Evolutionary conservation across 2,888 invertebrate genomes (phyloP), one percentile per base, ranked within the genome.

Genomic region (Allophyes oxyacanthae): DNA sequence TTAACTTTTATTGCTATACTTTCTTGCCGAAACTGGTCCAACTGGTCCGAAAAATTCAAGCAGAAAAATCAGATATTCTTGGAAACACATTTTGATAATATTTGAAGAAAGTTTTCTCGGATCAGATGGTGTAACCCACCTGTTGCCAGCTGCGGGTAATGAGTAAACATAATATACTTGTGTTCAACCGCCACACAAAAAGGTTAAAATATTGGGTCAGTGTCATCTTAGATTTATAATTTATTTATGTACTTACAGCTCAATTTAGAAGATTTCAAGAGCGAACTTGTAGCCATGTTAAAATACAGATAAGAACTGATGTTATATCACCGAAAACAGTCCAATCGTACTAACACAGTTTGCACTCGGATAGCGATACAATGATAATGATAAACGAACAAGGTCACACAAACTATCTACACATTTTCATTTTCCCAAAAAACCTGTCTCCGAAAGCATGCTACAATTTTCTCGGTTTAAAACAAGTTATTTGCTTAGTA

Each of bases 211-310:
- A 25, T 25, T 5, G 6, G 25, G 3, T n/a, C n/a, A n/a, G n/a
- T n/a, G n/a, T n/a, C n/a, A n/a, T n/a, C n/a, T n/a, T n/a, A n/a
- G n/a, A n/a, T n/a, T n/a, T n/a, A n/a, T n/a, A n/a, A n/a, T n/a
- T n/a, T n/a, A n/a, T n/a, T n/a, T n/a, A 20, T 20, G 3, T 56
- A 88, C 90, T 90, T 84, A 91, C 91, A 72, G 64, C 83, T 76
- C 41, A 85, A 72, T 83, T 87, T 91, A 0, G 86, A 73, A 10
- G 89, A 82, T 62, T 86, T 91, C 37, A 87, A 65, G 1, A 91
- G 69, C 0, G 81, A 82, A 56, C 82, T 78, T 48, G 84, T 74
- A 75, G 89, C 89, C 92, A 92, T 92, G 64, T 50, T 72, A 63
- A 58, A 72, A 68, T 42, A 50, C 59, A 44, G 64, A 76, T 71